phyloP scores from a whole-genome alignment of 1,140 invertebrate genomes.

The Carposina sasakii region DNA sequence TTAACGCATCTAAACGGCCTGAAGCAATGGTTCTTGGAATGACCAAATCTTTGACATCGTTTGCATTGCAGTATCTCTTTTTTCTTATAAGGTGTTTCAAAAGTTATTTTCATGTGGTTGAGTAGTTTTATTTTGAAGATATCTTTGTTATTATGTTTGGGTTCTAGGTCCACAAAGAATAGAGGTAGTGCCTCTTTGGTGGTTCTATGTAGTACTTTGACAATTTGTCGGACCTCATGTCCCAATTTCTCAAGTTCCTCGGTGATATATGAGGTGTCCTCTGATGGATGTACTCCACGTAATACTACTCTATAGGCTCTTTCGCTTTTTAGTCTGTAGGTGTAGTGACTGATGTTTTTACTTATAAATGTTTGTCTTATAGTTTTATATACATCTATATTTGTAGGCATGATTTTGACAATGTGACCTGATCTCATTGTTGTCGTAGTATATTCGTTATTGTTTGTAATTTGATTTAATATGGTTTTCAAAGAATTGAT shows the following conservation, averaged over 20 bases:
- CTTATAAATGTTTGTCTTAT: constrained; percentile 24
- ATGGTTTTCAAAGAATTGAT: constrained; percentile 18
- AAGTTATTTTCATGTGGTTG: constrained; percentile 27
- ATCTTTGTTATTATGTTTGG: constrained; percentile 29
- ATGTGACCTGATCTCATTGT: too few relatives aligned
- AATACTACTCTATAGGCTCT: constrained; percentile 42
- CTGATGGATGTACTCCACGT: constrained; percentile 34
- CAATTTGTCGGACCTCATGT: constrained; percentile 31
- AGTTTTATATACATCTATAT: constrained; percentile 22
- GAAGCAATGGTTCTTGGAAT: constrained; percentile 29
- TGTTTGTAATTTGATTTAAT: constrained; percentile 7
- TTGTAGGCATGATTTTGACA: constrained; percentile 22
- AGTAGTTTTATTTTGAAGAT: constrained; percentile 26
- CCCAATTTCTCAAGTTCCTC: constrained; percentile 25
- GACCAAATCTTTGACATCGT: constrained; percentile 25
- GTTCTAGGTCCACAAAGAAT: constrained; percentile 32
- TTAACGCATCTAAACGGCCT: constrained; percentile 30
- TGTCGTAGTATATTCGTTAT: constrained; percentile 17
- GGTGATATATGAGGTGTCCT: constrained; percentile 31
- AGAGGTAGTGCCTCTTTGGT: constrained; percentile 27
- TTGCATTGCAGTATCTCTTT: constrained; percentile 27
- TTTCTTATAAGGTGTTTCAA: constrained; percentile 35
- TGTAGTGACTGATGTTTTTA: constrained; percentile 34
- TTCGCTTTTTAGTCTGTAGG: constrained; percentile 44
- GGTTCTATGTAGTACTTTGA: constrained; percentile 23